Evolutionary conservation across 2,888 invertebrate genomes (phyloP).

Genomic region (Bombyx huttoni): DNA sequence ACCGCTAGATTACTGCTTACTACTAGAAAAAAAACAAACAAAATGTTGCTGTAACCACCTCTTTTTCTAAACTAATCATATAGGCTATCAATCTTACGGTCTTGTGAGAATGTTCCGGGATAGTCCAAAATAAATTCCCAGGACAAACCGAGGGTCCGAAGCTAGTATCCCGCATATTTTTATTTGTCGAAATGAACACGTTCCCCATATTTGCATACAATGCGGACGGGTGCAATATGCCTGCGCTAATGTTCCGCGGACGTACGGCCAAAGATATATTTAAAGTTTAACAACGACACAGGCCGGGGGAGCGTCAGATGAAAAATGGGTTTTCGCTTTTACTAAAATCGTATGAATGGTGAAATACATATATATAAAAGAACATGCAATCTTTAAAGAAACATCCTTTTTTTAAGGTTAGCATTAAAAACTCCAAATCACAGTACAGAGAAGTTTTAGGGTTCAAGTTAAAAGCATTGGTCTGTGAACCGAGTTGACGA

Average conservation of each 20-base stretch:
- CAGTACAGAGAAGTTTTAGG: not conserved
- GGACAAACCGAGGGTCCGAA: not conserved
- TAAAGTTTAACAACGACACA: not conserved
- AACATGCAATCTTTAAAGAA: not conserved
- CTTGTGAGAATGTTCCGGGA: too few relatives aligned
- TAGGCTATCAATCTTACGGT: too few relatives aligned
- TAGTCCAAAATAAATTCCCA: not conserved
- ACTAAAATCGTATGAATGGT: too few relatives aligned
- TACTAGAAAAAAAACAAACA: too few relatives aligned
- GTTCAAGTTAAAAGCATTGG: too few relatives aligned
- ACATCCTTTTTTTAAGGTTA: not conserved
- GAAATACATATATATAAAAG: not conserved
- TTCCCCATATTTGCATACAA: constrained; percentile 63
- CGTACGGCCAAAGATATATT: constrained; percentile 1
- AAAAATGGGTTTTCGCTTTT: not conserved
- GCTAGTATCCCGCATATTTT: constrained; percentile 14
- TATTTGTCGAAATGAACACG: constrained; percentile 59
- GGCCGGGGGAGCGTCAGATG: not conserved
- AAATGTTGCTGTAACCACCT: too few relatives aligned
- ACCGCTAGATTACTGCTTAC: too few relatives aligned
- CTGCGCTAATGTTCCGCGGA: constrained; percentile 32
- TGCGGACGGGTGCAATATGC: constrained; percentile 59
- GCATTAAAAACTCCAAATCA: not conserved
- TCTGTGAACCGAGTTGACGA: too few relatives aligned
- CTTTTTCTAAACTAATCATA: too few relatives aligned